Conservation (phyloP, 2,113 vertebrate species). For the Cavia porcellus region DNA sequence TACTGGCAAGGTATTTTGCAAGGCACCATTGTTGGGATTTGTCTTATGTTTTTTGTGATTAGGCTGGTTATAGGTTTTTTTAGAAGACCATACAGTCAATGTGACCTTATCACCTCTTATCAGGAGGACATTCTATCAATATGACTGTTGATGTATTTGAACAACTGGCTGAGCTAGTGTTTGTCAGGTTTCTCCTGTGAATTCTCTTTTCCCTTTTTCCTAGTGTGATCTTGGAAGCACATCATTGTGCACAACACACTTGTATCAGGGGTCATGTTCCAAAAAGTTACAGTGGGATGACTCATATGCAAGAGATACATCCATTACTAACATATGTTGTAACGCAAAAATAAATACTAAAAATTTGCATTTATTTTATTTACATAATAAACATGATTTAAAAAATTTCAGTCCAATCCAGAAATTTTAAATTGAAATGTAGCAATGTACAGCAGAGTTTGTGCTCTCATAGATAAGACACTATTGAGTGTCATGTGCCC, state of each 20-base stretch:
- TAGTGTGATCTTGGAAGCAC: not conserved
- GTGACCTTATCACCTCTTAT: not conserved
- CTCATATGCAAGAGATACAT: not conserved
- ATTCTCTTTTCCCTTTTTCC: not conserved
- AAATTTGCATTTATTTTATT: not conserved
- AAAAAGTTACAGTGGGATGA: not conserved
- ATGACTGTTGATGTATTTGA: not conserved
- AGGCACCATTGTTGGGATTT: not conserved
- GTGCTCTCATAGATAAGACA: not conserved
- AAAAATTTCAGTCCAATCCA: not conserved
- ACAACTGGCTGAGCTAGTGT: not conserved
- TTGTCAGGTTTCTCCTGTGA: not conserved
- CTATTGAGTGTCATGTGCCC: not conserved
- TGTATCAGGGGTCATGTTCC: not conserved
- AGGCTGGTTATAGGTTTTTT: not conserved
- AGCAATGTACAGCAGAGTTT: not conserved
- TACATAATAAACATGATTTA: not conserved
- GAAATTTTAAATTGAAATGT: not conserved
- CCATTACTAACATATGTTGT: not conserved
- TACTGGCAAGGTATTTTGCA: not conserved
- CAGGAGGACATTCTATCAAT: not conserved
- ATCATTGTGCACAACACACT: not conserved
- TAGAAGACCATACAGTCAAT: not conserved
- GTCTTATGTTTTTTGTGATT: not conserved
- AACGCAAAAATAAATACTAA: not conserved